Evolutionary conservation across 2,113 vertebrate species (phyloP).

Genomic region (Thermophis baileyi): DNA sequence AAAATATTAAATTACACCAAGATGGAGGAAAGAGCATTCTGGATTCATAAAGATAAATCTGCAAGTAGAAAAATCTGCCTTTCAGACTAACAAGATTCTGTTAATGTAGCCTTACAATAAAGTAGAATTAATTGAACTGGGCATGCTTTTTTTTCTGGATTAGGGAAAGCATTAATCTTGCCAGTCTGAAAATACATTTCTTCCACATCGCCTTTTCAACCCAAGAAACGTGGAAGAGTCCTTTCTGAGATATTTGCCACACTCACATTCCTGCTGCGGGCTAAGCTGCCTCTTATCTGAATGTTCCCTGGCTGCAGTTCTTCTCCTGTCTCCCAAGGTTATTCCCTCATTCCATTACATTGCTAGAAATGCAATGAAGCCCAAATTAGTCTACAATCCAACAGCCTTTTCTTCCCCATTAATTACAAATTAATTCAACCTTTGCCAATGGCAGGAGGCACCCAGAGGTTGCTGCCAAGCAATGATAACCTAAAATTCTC

Average conservation of each 20-base stretch:
- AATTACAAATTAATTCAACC: background rate
- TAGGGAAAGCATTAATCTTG: background rate
- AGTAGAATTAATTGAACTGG: background rate
- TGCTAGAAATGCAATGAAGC: background rate
- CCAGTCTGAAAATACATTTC: background rate
- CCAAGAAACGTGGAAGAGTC: background rate
- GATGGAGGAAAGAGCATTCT: slow-evolving; percentile 24
- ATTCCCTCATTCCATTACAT: background rate
- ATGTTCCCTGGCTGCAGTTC: background rate
- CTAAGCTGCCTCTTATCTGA: background rate
- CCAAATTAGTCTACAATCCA: background rate
- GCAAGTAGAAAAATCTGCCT: background rate
- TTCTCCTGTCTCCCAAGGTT: background rate
- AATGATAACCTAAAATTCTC: background rate
- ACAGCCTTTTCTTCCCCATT: background rate
- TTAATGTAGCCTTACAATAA: background rate
- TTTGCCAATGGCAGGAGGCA: background rate
- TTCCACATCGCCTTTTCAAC: background rate
- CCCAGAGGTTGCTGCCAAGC: background rate
- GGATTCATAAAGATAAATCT: background rate
- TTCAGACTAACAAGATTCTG: background rate
- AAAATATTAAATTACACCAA: background rate
- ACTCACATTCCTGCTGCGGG: background rate
- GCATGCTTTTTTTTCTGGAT: background rate
- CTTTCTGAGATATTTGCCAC: background rate